Conservation (phyloP, 2,797 vertebrate genomes). For the Falco berigora region DNA sequence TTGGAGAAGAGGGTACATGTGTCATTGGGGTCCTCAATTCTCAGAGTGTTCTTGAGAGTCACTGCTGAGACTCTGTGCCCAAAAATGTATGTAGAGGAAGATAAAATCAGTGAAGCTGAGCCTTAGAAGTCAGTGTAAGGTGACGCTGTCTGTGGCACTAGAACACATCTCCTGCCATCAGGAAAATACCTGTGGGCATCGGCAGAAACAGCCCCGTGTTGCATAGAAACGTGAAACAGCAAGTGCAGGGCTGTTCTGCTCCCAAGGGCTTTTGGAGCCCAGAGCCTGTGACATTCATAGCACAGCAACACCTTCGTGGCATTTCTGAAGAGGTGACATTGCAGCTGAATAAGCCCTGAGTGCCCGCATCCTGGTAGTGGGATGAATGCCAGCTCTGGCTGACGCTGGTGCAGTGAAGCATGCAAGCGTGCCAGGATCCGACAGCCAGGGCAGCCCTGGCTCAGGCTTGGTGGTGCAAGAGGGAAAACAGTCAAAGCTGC, state of each 20-base stretch:
- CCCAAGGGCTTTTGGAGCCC: neutral
- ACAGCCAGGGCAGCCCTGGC: neutral
- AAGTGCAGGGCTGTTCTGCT: neutral
- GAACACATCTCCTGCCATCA: neutral
- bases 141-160: neutral
- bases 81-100: neutral
- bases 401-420: neutral
- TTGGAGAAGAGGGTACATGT: neutral
- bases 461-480: rapidly evolving
- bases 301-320: neutral
- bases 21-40: neutral
- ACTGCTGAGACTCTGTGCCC: too few species aligned
- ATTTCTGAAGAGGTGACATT: neutral
- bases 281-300: neutral
- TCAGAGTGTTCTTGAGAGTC: neutral
- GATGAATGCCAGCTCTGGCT: neutral
- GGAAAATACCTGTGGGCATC: neutral
- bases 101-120: neutral
- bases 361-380: rapidly evolving
- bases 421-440: neutral
- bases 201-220: neutral
- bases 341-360: neutral
- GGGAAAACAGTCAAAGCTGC: neutral
- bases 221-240: neutral
- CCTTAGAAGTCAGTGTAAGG: neutral